Base-by-base conservation (phyloP, 2,888 invertebrate species). In the Machimus atricapillus region DNA sequence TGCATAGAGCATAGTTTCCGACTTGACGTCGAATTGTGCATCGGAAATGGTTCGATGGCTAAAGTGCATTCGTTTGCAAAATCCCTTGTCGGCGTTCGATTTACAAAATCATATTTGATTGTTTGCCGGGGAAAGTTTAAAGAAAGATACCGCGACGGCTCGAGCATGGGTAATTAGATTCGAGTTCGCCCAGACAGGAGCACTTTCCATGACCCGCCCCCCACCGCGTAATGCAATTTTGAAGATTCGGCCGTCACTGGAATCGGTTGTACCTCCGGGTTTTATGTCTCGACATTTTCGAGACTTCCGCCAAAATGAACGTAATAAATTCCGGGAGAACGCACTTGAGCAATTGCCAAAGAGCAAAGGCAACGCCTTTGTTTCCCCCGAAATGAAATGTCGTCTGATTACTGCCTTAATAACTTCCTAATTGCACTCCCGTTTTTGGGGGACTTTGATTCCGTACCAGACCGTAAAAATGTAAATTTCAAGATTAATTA, bases 91-190 rank as follows among this genome's bases (percentile, higher is more conserved):
- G 43, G 27, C 9, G 43, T 19, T n/a, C 78, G 78, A 43, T 78
- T 78, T 43, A 16, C 43, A 78, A 78, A 78, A 78, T 78, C 43
- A 78, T 78, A 78, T 78, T 78, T 78, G 78, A 78, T 78, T 78
- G 78, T 78, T 78, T 78, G 78, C 14, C 78, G 40, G 43, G 23
- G 43, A 43, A 78, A 78, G 46, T 78, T 78, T 43, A 78, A 78
- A 78, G 78, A 78, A 78, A 78, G 37, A n/a, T 78, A 78, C 40
- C 66, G 66, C 66, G 27, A 43, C n/a, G 77, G 12, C 43, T 12
- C n/a, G 43, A 40, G 78, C 23, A n/a, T 19, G 40, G 37, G 40
- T 78, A 78, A 78, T 78, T 78, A 78, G 78, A 78, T 78, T 78
- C n/a, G 43, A 78, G 43, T 43, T 78, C 40, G n/a, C 23, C 78